Evolutionary conservation across 2,113 vertebrate genomes (phyloP).

Genomic region (Phalacrocorax aristotelis): DNA sequence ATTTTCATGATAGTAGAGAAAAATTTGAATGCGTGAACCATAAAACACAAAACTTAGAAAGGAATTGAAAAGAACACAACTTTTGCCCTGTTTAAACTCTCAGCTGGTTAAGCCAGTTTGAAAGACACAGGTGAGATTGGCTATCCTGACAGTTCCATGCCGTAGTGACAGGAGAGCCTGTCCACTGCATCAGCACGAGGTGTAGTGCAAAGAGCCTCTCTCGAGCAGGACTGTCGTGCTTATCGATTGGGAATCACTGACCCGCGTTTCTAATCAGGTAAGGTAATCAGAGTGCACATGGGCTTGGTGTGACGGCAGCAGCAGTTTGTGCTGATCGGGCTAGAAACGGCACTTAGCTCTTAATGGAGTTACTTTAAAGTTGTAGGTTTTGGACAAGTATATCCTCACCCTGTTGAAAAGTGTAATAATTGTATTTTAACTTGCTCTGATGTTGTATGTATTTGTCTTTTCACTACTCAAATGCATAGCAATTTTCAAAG

Average conservation of each 20-base stretch:
- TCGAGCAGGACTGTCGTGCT: background rate
- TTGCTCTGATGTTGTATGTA: background rate
- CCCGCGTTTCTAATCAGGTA: background rate
- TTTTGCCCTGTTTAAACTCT: background rate
- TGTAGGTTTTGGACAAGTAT: background rate
- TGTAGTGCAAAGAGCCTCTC: background rate
- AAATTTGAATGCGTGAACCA: background rate
- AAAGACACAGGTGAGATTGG: background rate
- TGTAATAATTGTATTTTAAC: background rate
- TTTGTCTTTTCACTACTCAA: background rate
- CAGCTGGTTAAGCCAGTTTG: background rate
- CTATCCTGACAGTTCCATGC: background rate
- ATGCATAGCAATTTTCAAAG: background rate
- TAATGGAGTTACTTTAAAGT: background rate
- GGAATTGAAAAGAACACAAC: background rate
- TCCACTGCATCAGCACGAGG: rapidly evolving
- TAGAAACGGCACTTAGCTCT: background rate
- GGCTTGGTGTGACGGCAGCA: background rate
- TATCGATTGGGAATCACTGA: background rate
- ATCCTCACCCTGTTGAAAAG: background rate
- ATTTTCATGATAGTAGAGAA: background rate
- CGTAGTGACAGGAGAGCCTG: background rate
- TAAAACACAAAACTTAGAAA: background rate
- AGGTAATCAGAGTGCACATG: background rate
- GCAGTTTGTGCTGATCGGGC: background rate